phyloP scores from a whole-genome alignment of 2,888 invertebrate species.

The Caradrina kadenii region DNA sequence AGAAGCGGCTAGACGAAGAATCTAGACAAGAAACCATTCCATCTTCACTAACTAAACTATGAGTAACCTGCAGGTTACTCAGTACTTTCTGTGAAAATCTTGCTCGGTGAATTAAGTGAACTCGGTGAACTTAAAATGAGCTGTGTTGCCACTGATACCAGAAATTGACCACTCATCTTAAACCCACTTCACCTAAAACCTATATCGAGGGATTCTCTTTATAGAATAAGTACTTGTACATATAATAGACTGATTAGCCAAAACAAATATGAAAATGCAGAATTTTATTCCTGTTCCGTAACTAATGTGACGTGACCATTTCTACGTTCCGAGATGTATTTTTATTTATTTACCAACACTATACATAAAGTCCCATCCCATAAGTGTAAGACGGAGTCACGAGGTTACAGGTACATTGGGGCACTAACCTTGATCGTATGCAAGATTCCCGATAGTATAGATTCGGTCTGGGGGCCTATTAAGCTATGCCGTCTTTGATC shows the following conservation, averaged over 20 bases:
- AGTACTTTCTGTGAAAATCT: too few relatives aligned
- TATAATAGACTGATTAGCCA: too few relatives aligned
- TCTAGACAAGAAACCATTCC: background rate
- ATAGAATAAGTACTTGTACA: too few relatives aligned
- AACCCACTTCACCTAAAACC: background rate
- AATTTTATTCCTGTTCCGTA: background rate
- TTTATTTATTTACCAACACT: conserved; percentile 26
- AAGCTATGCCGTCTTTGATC: conserved; percentile 79
- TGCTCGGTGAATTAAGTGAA: too few relatives aligned
- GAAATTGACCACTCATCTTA: background rate
- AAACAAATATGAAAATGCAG: background rate
- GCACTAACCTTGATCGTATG: conserved; percentile 75
- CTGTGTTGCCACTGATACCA: background rate
- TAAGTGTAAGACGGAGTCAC: conserved; percentile 59
- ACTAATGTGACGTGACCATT: conserved; percentile 16
- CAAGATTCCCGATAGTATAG: conserved; percentile 72
- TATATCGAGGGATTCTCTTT: too few relatives aligned
- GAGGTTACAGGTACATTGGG: conserved; percentile 74
- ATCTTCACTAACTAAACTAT: background rate
- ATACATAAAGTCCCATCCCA: conserved; percentile 26
- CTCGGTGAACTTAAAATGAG: background rate
- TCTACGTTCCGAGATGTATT: conserved; percentile 17
- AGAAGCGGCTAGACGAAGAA: background rate
- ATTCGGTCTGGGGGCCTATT: conserved; percentile 75
- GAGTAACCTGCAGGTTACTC: background rate